Base-by-base conservation (phyloP, 2,113 vertebrate species). In the Petaurus breviceps region DNA sequence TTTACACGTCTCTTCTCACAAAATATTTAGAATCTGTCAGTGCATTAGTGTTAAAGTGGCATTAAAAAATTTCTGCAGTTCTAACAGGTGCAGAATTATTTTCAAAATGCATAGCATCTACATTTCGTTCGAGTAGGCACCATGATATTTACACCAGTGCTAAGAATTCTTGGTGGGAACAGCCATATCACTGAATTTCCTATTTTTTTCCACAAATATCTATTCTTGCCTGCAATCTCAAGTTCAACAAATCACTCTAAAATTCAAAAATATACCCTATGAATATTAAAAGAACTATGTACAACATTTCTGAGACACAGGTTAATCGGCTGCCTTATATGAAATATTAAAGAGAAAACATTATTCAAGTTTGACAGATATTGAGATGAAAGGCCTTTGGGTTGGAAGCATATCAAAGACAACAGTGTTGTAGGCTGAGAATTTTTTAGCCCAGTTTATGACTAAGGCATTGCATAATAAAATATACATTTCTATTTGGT, bases 41-140 rank as follows among this genome's bases (percentile, higher is more conserved):
- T 99, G 99, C 99, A 99, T 98, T 99, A 99, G 98, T 99, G 98
- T 99, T 98, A 98, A 99, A 99, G 98, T 99, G 98, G 98, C 98
- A 98, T 99, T 98, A 98, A 98, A 99, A 98, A 99, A 98, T 77
- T 97, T 99, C 98, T 99, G 98, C 98, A 98, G 97, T 98, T 99
- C 98, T 97, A 99, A 99, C 98, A 99, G 98, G 98, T 98, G 98
- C 98, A 99, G 98, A 98, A 98, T 98, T 98, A 98, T 98, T 98
- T 97, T 98, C 98, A 98, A 98, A 99, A 99, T 99, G 98, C 99
- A 99, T 98, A 99, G 99, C 98, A 99, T 99, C 98, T 98, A 99
- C 97, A 98, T 98, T 97, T 97, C 95, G 98, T 98, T 98, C 97
- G 97, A 98, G 98, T 98, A 99, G 98, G 99, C 99, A 99, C 98